A percentile compares a stretch with the other conserved stretches of the same genome.
These are phyloP conservation scores for Eutolmus rufibarbis DNA, from an alignment of 2,888 invertebrate species.

Conservation along the genomic window DNA sequence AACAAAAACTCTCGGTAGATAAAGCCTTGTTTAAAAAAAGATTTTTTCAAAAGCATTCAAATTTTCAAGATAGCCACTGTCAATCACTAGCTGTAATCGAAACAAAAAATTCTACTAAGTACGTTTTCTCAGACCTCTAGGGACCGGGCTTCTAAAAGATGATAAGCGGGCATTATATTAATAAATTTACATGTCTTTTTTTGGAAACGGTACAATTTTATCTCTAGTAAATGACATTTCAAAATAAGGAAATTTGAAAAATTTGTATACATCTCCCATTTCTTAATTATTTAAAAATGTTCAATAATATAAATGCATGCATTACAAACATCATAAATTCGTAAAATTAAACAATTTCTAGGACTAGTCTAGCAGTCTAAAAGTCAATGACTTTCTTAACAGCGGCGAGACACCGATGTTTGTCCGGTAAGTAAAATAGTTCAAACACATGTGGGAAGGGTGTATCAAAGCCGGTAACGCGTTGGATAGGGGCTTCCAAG, in stretches of 20 bases:
- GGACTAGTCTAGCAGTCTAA: constrained; percentile 55
- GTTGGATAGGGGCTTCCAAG: constrained; percentile 88
- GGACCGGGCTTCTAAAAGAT: too few relatives aligned
- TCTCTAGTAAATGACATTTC: neutral
- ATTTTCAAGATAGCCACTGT: too few relatives aligned
- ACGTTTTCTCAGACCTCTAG: too few relatives aligned
- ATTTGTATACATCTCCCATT: neutral
- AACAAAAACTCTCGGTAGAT: too few relatives aligned
- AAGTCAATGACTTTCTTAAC: constrained; percentile 79
- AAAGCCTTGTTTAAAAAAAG: too few relatives aligned
- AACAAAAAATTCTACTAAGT: too few relatives aligned
- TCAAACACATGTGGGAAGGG: constrained; percentile 98
- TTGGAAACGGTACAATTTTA: neutral
- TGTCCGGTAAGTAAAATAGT: constrained; percentile 94
- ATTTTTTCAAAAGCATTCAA: too few relatives aligned
- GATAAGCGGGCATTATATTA: too few relatives aligned
- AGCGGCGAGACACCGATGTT: constrained; percentile 87
- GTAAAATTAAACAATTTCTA: neutral
- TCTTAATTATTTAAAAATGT: neutral
- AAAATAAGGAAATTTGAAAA: neutral
- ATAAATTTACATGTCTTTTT: neutral
- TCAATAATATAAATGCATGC: constrained; percentile 45
- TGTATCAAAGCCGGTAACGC: constrained; percentile 93
- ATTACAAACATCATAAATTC: constrained; percentile 28
- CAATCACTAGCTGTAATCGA: too few relatives aligned